A percentile compares a stretch with the other conserved stretches of the same genome.
Evolutionary conservation across 2,797 vertebrate genomes (phyloP).

Genomic region (Alfaro cultratus): DNA sequence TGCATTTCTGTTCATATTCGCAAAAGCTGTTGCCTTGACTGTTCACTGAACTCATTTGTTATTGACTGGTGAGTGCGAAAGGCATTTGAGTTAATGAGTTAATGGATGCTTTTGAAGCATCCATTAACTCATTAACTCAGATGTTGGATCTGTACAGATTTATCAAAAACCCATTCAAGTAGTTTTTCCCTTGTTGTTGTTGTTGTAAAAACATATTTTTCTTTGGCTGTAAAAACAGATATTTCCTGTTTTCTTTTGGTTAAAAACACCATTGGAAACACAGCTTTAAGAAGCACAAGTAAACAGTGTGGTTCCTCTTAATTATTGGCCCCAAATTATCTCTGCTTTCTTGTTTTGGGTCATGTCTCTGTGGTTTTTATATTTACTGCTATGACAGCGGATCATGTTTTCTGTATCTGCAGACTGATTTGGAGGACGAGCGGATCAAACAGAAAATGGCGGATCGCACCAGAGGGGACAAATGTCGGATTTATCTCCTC

Average conservation of each 20-base stretch:
- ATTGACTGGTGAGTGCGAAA: not conserved
- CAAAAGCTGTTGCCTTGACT: not conserved
- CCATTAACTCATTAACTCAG: not conserved
- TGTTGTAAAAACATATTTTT: too few relatives aligned
- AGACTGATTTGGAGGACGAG: conserved; percentile 95
- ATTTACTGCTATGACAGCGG: not conserved
- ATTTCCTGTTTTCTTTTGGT: not conserved
- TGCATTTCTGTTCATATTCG: not conserved
- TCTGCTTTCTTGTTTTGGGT: not conserved
- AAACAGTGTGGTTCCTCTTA: not conserved
- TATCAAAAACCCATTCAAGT: not conserved
- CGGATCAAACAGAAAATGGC: conserved; percentile 89
- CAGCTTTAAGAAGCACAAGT: not conserved
- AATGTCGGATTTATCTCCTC: conserved; percentile 85
- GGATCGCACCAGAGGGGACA: conserved; percentile 85
- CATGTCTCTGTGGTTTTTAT: not conserved
- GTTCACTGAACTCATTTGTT: not conserved
- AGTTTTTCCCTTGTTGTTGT: not conserved
- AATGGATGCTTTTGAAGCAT: too few relatives aligned
- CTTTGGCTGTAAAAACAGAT: not conserved
- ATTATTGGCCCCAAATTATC: not conserved
- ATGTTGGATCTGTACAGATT: not conserved
- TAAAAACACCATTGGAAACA: not conserved
- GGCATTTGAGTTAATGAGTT: not conserved
- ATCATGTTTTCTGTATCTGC: not conserved